A percentile compares a stretch with the other conserved stretches of the same genome.
phyloP scores from a whole-genome alignment of 2,113 vertebrate genomes.

The Mionectes macconnelli region DNA sequence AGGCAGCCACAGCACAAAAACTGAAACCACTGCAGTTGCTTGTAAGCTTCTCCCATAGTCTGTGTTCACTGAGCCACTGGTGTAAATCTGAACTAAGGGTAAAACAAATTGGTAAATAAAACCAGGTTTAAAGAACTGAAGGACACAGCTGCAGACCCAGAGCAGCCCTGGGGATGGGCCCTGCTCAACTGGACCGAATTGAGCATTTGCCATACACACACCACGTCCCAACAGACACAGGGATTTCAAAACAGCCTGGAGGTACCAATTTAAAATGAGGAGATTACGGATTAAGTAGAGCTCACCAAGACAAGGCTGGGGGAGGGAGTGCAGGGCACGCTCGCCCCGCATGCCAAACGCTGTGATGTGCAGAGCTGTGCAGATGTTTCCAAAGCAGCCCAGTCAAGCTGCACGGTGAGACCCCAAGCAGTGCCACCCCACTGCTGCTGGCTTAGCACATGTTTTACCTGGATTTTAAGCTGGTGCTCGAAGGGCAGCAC shows the following conservation, averaged over 20 bases:
- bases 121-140: neutral
- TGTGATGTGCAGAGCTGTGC: neutral
- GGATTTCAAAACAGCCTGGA: neutral
- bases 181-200: neutral
- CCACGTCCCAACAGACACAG: accelerated
- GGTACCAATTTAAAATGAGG: neutral
- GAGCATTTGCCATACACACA: accelerated
- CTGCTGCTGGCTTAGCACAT: neutral
- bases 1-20: neutral
- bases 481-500: neutral
- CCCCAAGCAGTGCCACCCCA: neutral
- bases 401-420: neutral
- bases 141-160: neutral
- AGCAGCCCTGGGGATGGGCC: neutral
- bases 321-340: neutral
- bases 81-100: neutral
- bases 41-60: neutral
- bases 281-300: neutral
- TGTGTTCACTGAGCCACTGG: neutral
- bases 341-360: neutral
- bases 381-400: neutral
- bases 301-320: neutral
- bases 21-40: neutral
- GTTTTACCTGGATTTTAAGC: neutral
- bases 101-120: neutral